These are phyloP conservation scores for Ellobius talpinus DNA, from an alignment of 2,113 vertebrate genomes.

Conservation along the genomic window DNA sequence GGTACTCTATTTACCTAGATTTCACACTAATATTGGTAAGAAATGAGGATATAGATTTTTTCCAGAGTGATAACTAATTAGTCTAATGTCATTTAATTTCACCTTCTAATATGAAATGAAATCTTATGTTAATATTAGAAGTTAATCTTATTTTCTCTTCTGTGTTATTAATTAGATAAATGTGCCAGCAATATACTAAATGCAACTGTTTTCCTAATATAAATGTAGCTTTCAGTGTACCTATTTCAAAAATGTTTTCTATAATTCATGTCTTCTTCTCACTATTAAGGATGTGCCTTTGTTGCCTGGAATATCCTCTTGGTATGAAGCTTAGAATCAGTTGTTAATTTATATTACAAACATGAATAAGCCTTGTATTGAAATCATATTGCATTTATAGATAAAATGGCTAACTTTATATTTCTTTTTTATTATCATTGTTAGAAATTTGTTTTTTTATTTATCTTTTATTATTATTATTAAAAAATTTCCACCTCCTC, in stretches of 20 bases:
- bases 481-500: too few species aligned
- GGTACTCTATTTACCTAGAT: neutral
- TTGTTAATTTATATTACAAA: conserved; percentile 23
- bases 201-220: neutral
- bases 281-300: neutral
- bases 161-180: neutral
- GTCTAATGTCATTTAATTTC: neutral
- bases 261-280: neutral
- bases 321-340: neutral
- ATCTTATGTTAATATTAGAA: conserved; percentile 19
- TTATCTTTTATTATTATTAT: too few species aligned
- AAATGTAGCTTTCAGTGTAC: neutral
- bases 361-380: neutral
- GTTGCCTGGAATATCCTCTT: conserved; percentile 7
- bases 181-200: neutral
- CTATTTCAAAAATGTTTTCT: neutral
- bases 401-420: neutral
- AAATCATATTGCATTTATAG: neutral
- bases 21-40: neutral
- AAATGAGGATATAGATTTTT: neutral
- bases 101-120: neutral
- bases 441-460: too few species aligned
- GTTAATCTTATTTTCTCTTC: neutral
- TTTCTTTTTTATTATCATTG: too few species aligned
- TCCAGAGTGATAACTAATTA: neutral